Conservation (phyloP, 2,797 vertebrate species). For the Anas bernieri region DNA sequence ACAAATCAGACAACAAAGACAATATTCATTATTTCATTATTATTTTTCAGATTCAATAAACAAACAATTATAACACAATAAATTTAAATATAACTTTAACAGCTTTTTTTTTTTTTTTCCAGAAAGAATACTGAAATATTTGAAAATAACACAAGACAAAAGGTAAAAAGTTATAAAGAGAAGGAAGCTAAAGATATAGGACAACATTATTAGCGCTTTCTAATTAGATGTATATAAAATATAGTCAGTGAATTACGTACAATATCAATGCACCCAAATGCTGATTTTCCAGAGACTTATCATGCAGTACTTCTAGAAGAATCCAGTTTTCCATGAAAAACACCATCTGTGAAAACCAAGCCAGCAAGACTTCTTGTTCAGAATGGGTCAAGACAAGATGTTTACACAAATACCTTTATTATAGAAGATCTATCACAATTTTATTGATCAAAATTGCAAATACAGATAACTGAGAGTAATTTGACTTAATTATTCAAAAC, state of each 20-base stretch:
- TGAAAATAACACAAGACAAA: background rate
- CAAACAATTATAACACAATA: background rate
- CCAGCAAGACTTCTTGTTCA: background rate
- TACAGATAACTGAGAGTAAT: background rate
- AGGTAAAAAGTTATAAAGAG: background rate
- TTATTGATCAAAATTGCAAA: background rate
- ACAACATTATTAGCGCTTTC: background rate
- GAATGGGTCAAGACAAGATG: background rate
- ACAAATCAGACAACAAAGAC: background rate
- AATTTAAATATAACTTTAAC: background rate
- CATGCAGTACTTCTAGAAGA: background rate
- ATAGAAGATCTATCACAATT: background rate
- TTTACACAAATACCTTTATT: background rate
- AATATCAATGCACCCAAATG: background rate
- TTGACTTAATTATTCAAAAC: background rate
- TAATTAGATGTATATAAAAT: background rate
- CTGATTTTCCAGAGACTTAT: background rate
- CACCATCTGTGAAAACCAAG: background rate
- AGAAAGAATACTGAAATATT: background rate
- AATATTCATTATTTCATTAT: background rate
- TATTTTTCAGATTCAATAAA: background rate
- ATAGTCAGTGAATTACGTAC: background rate
- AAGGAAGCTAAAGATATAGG: background rate
- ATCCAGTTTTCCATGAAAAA: background rate
- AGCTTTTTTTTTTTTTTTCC: background rate